Conservation (phyloP, 37 sponge, comb jelly and placozoan genomes). For the Hormiphora californensis region DNA sequence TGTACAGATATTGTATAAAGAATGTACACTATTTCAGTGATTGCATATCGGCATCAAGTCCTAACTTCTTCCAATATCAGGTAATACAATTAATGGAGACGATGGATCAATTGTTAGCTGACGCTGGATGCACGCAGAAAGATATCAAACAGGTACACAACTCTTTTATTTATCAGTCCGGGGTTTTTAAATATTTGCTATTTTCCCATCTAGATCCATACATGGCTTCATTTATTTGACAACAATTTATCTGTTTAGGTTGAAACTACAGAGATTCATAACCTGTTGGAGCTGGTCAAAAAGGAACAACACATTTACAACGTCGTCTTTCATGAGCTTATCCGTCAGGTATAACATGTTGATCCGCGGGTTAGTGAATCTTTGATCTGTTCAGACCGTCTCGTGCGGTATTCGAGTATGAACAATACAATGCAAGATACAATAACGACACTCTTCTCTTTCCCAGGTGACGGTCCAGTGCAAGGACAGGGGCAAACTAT, state of each 20-base stretch:
- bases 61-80: not conserved
- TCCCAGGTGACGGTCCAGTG: constrained; percentile 89
- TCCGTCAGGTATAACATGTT: constrained; percentile 83
- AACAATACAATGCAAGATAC: too few species aligned
- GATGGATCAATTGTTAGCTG: constrained; percentile 45
- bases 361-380: too few species aligned
- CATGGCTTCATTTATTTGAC: not conserved
- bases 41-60: too few species aligned
- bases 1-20: not conserved
- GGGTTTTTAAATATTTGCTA: too few species aligned
- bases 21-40: not conserved
- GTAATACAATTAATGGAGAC: constrained; percentile 54
- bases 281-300: constrained; percentile 72
- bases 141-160: constrained; percentile 1
- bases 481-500: constrained; percentile 81
- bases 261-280: constrained; percentile 71
- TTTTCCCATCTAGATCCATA: not conserved
- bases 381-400: too few species aligned
- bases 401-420: too few species aligned
- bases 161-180: too few species aligned
- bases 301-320: constrained; percentile 95
- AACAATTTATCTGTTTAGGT: not conserved
- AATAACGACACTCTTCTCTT: too few species aligned
- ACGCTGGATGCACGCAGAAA: constrained; percentile 15
- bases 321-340: constrained; percentile 92